Evolutionary conservation across 2,888 invertebrate genomes (phyloP).

Genomic region (Acrocyrtus sp.): DNA sequence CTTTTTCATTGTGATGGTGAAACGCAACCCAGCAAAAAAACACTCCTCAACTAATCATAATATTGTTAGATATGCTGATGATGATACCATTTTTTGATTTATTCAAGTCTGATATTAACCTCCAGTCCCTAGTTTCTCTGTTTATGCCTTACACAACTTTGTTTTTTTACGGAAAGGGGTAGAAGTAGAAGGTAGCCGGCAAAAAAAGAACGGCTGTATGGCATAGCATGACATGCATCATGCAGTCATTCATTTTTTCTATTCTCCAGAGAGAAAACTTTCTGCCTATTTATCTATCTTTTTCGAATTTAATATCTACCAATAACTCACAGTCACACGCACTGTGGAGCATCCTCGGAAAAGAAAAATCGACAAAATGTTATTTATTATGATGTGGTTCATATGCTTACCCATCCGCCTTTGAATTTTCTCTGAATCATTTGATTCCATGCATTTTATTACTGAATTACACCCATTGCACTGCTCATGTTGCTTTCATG

Average conservation of each 20-base stretch:
- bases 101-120: slow-evolving; percentile 26
- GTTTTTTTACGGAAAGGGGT: neutral
- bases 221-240: slow-evolving; percentile 29
- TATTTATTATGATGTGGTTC: slow-evolving; percentile 22
- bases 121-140: neutral
- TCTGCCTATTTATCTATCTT: slow-evolving; percentile 5
- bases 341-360: neutral
- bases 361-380: neutral
- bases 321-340: slow-evolving; percentile 39
- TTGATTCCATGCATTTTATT: neutral
- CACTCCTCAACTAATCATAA: slow-evolving; percentile 17
- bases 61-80: slow-evolving; percentile 13
- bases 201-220: too few relatives aligned
- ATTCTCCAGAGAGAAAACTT: slow-evolving; percentile 16
- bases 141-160: neutral
- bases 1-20: too few relatives aligned
- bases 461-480: neutral
- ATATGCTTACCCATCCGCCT: too few relatives aligned
- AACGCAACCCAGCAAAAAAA: slow-evolving; percentile 1
- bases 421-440: too few relatives aligned
- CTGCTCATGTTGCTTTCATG: too few relatives aligned
- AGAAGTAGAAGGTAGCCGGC: neutral
- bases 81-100: slow-evolving; percentile 17
- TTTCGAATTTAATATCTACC: slow-evolving; percentile 27
- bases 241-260: slow-evolving; percentile 24